These are phyloP conservation scores for Dryas iulia DNA, from an alignment of 1,140 invertebrate genomes.

Conservation along the genomic window DNA sequence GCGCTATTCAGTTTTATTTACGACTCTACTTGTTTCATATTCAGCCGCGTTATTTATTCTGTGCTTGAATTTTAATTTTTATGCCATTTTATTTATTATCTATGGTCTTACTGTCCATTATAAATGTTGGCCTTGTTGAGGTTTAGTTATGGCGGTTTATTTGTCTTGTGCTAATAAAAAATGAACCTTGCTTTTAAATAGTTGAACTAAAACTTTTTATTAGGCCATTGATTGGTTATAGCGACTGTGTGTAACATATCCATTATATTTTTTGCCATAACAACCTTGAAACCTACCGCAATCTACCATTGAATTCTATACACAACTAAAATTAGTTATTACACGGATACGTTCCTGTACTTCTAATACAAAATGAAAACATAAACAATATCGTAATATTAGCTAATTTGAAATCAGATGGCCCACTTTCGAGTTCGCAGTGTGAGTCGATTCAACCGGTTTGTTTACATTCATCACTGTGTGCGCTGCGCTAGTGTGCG, in stretches of 20 bases:
- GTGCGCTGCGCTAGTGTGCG: constrained; percentile 63
- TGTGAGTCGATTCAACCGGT: constrained; percentile 63
- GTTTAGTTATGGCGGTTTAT: constrained; percentile 21
- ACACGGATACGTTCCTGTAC: neutral
- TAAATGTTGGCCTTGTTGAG: constrained; percentile 34
- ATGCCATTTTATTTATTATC: constrained; percentile 49
- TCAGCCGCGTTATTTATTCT: constrained; percentile 62
- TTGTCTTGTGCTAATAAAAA: constrained; percentile 4
- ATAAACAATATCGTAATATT: constrained; percentile 40
- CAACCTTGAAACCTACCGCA: neutral
- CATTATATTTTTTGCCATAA: neutral
- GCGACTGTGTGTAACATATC: too few relatives aligned
- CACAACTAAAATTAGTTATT: neutral
- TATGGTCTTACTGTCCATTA: constrained; percentile 45
- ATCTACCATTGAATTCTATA: neutral
- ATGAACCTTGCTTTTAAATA: neutral
- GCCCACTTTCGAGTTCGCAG: constrained; percentile 60
- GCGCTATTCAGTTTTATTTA: constrained; percentile 72
- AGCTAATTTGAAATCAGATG: constrained; percentile 53
- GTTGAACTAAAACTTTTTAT: neutral
- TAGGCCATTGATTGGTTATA: neutral
- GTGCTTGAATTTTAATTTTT: constrained; percentile 62
- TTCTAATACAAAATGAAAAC: constrained; percentile 20
- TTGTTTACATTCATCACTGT: constrained; percentile 75
- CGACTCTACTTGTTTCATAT: constrained; percentile 73